A percentile compares a stretch with the other conserved stretches of the same genome.
phyloP scores from a whole-genome alignment of 2,888 invertebrate genomes.

The Tetranychus truncatus region DNA sequence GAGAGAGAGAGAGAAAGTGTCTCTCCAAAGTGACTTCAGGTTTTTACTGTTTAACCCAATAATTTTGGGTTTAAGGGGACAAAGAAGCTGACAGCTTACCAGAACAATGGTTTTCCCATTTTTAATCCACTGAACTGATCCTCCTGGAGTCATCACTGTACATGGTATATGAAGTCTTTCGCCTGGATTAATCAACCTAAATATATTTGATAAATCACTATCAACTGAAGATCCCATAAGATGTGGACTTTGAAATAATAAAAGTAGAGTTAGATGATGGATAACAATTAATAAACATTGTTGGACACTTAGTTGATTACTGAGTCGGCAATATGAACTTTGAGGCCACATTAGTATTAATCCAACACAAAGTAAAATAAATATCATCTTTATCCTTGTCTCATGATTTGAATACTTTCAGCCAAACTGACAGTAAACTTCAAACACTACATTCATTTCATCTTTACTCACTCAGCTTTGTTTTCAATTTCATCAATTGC shows the following conservation, averaged over 20 bases:
- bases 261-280: not conserved
- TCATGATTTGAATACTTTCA: too few relatives aligned
- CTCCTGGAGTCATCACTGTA: slow-evolving; percentile 25
- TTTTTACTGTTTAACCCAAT: too few relatives aligned
- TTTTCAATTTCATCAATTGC: too few relatives aligned
- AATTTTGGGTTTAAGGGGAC: too few relatives aligned
- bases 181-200: slow-evolving; percentile 17
- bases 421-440: too few relatives aligned
- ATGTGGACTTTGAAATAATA: not conserved
- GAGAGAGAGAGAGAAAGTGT: too few relatives aligned
- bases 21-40: too few relatives aligned
- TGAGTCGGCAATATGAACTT: not conserved
- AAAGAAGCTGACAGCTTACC: slow-evolving; percentile 16
- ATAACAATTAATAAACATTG: not conserved
- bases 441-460: too few relatives aligned
- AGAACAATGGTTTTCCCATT: slow-evolving; percentile 26
- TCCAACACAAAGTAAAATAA: not conserved
- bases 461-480: too few relatives aligned
- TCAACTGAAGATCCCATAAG: slow-evolving; percentile 10
- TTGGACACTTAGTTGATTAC: not conserved
- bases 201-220: slow-evolving; percentile 16
- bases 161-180: slow-evolving; percentile 27
- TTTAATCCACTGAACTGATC: slow-evolving; percentile 27
- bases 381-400: too few relatives aligned
- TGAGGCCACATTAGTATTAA: not conserved